Conservation (phyloP, 1,140 invertebrate genomes). For the Drosophila bifasciata region DNA sequence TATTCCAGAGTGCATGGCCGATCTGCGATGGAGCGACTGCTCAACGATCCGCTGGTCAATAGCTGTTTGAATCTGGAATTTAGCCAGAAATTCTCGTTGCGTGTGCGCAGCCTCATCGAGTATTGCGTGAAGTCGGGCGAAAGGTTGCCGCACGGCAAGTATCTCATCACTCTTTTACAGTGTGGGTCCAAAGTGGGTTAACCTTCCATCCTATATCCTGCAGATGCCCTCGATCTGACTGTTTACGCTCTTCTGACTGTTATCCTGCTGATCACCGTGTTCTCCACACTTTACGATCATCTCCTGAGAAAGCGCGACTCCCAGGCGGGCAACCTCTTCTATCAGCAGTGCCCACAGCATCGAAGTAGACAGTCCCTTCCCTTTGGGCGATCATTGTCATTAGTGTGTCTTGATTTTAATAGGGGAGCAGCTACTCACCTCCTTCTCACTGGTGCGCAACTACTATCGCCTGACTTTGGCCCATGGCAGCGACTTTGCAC, state of each 20-base stretch:
- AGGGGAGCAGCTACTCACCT: slow-evolving; percentile 42
- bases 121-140: slow-evolving; percentile 66
- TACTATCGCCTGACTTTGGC: slow-evolving; percentile 63
- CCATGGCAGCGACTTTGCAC: slow-evolving; percentile 25
- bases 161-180: neutral
- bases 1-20: slow-evolving; percentile 57
- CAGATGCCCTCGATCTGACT: slow-evolving; percentile 53
- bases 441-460: slow-evolving; percentile 79
- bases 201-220: neutral
- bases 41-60: slow-evolving; percentile 58
- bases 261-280: slow-evolving; percentile 43
- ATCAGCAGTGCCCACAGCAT: slow-evolving; percentile 26
- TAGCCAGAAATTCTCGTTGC: slow-evolving; percentile 42
- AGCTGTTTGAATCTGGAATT: slow-evolving; percentile 72
- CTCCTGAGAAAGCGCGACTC: slow-evolving; percentile 24
- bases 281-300: slow-evolving; percentile 59
- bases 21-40: slow-evolving; percentile 36
- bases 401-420: neutral
- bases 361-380: slow-evolving; percentile 18
- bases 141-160: slow-evolving; percentile 45
- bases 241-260: slow-evolving; percentile 36
- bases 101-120: slow-evolving; percentile 59
- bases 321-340: slow-evolving; percentile 43
- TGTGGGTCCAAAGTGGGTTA: neutral
- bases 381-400: no score